Percentiles rank a stretch among this genome's conserved stretches.
Evolutionary conservation across 1,140 invertebrate species (phyloP).

Genomic region (Aphelinus certus): DNA sequence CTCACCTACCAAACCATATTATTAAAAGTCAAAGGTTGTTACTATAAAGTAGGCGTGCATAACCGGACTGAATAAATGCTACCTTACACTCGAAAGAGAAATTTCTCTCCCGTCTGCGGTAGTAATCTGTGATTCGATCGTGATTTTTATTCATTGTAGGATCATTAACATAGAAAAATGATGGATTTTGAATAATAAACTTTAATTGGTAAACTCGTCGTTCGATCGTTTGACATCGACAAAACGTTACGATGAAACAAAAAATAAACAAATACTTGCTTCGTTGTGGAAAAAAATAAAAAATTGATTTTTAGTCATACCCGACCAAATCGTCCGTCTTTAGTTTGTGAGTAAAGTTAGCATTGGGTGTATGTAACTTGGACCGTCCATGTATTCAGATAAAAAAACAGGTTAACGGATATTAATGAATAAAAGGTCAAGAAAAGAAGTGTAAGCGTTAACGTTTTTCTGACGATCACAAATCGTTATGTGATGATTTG

Average conservation of each 20-base stretch:
- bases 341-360: slow-evolving; percentile 27
- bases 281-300: slow-evolving; percentile 21
- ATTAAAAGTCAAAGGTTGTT: slow-evolving; percentile 18
- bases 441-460: background rate
- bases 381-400: slow-evolving; percentile 35
- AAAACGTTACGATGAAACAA: background rate
- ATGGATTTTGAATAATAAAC: slow-evolving; percentile 1
- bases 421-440: slow-evolving; percentile 19
- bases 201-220: slow-evolving; percentile 19
- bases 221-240: slow-evolving; percentile 21
- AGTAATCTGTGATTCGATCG: slow-evolving; percentile 40
- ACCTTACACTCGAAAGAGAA: slow-evolving; percentile 10
- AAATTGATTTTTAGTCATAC: slow-evolving; percentile 4
- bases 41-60: slow-evolving; percentile 16
- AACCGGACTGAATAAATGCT: background rate
- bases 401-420: slow-evolving; percentile 23
- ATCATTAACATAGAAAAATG: background rate
- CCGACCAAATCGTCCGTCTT: slow-evolving; percentile 32
- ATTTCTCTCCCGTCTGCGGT: slow-evolving; percentile 22
- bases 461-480: background rate
- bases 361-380: slow-evolving; percentile 31
- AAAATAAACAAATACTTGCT: slow-evolving; percentile 19
- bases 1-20: slow-evolving; percentile 13
- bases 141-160: slow-evolving; percentile 37
- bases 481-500: slow-evolving; percentile 25